phyloP scores from a whole-genome alignment of 2,888 invertebrate species.

The Adelognathus sp. region DNA sequence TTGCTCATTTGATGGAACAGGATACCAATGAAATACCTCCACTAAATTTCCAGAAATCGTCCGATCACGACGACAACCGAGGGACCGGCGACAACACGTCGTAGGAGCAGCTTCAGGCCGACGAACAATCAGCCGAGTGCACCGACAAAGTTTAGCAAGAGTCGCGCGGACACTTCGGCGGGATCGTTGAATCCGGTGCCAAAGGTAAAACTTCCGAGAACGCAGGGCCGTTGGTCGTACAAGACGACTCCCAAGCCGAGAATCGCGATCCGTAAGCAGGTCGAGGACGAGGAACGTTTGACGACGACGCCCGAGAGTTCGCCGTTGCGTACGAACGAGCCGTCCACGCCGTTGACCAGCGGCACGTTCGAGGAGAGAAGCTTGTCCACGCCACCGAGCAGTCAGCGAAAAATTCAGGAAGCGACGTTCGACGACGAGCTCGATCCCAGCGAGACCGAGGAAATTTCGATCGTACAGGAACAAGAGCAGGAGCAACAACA shows the following conservation, averaged over 20 bases:
- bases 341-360: constrained; percentile 68
- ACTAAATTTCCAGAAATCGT: constrained; percentile 59
- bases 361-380: constrained; percentile 77
- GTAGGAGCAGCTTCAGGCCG: constrained; percentile 87
- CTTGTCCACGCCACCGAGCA: constrained; percentile 80
- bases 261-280: constrained; percentile 89
- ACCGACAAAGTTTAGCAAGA: constrained; percentile 79
- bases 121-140: constrained; percentile 82
- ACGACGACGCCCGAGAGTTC: constrained; percentile 56
- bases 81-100: constrained; percentile 69
- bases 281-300: constrained; percentile 75
- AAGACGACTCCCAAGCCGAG: constrained; percentile 94
- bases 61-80: constrained; percentile 73
- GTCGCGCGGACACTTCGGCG: constrained; percentile 61
- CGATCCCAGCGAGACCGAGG: constrained; percentile 87
- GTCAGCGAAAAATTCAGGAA: constrained; percentile 73
- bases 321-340: constrained; percentile 76
- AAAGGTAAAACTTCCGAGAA: constrained; percentile 91
- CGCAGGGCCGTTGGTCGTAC: constrained; percentile 95
- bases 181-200: constrained; percentile 84
- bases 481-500: constrained; percentile 60
- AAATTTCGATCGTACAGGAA: constrained; percentile 76
- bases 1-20: no score
- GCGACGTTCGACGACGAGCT: constrained; percentile 82
- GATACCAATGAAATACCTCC: background rate